Base-by-base conservation (phyloP, 2,888 invertebrate species). In the Hypomecis atomaria region DNA sequence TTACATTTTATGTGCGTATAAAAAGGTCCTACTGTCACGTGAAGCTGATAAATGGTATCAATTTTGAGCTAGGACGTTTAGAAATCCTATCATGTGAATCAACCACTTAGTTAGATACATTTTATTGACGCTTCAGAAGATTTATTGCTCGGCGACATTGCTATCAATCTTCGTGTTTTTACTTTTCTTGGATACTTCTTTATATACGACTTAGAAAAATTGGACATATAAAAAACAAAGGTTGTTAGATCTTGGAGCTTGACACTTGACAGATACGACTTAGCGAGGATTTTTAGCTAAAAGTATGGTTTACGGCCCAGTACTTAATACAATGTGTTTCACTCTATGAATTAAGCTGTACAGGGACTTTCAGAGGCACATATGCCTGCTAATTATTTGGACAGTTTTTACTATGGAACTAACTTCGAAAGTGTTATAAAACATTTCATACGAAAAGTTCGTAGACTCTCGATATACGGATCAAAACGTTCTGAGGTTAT, bases 71-170 rank as follows among this genome's bases (percentile, higher is more conserved):
- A 56, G 37, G 40, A 13, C 49, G 11, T 48, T 34, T 37, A 40
- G 40, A 10, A 40, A 66, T 62, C 43, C 33, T 40, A 50, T 57
- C 66, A 52, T 47, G 54, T 42, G 36, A 64, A 63, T 62, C 52
- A 52, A 67, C 65, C 69, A 63, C 58, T 48, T 50, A 59, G 63
- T 58, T 56, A 56, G 61, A 67, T 62, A 62, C 67, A 60, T 69
- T 67, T 23, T 70, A 69, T 72, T 65, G 71, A 69, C 69, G 54
- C 65, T 64, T 66, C 47, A 47, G 55, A 66, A 72, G 75, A 77
- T 77, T 72, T 73, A 77, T 75, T 56, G 62, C 54, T 61, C 43
- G 11, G 34, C 53, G 66, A 69, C 67, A 60, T 64, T 45, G 59
- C 48, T 54, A 66, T 66, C 64, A 62, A 71, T 72, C 70, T 69